Evolutionary conservation across 2,888 invertebrate species (phyloP), one percentile per base, ranked within the genome.

Genomic region (Megalurothrips usitatus): DNA sequence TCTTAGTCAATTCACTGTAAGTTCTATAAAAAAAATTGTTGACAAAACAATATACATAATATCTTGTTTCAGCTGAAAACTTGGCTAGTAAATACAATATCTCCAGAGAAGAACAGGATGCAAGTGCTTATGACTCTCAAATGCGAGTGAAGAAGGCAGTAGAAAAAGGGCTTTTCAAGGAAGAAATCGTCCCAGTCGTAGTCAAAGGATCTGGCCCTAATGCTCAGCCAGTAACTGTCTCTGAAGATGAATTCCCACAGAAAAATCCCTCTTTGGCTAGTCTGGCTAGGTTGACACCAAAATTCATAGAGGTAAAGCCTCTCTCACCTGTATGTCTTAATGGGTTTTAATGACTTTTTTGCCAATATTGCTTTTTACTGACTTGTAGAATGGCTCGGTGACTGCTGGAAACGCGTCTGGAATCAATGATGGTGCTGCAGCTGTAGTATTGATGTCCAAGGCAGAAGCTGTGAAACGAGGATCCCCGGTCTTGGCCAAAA

Each of bases 341-440:
- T 43, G 34, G 34, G 6, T 2, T 43, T 43, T n/a, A n/a, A 43
- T 43, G 34, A 43, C 2, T 6, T 43, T 43, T 43, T 43, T 43
- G 34, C 34, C 34, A 43, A 4, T 43, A 43, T 43, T 2, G 6
- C 6, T 43, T 43, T 43, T 43, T 43, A 6, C 34, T 2, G 34
- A 4, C 14, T 52, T 9, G 10, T 52, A 52, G 52, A 52, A 48
- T 26, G 79, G 79, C 3, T 28, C 79, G 34, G 79, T 79, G 1
- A 95, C 94, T 3, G 89, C 94, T 43, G 94, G 92, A 79, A 94
- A 93, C 88, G 90, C 94, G 0, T 94, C 94, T 11, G 94, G 94
- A 49, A 89, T 94, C 49, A 94, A 94, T 86, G 97, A 97, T 87
- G 96, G 97, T 0, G 96, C 97, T 6, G 95, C 96, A 6, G 95